These are phyloP conservation scores for Drosophila setosimentum DNA, from an alignment of 2,888 invertebrate genomes.

Conservation along the genomic window DNA sequence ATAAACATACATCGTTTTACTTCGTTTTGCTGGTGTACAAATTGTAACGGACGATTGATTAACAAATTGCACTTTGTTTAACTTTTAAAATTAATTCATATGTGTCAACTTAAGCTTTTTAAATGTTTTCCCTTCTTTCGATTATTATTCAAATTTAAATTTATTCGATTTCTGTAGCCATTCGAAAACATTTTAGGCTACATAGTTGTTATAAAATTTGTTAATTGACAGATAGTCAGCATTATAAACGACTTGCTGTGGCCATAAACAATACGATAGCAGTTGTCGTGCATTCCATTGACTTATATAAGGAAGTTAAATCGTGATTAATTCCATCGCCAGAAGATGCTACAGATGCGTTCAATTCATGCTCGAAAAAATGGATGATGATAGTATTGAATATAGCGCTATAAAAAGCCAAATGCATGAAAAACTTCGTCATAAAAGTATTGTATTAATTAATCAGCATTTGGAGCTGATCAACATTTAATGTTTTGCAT, in stretches of 20 bases:
- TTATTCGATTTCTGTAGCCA: too few relatives aligned
- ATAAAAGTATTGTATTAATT: constrained; percentile 28
- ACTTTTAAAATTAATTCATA: background rate
- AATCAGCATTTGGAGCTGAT: constrained; percentile 23
- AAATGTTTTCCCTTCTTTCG: background rate
- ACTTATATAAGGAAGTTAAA: constrained; percentile 18
- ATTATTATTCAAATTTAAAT: too few relatives aligned
- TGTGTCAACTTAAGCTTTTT: background rate
- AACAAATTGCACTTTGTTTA: background rate
- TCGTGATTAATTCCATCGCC: constrained; percentile 28
- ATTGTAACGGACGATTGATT: background rate
- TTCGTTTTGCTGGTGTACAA: background rate
- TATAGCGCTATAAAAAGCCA: background rate
- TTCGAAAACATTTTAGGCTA: too few relatives aligned
- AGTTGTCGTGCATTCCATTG: background rate
- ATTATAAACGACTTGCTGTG: background rate
- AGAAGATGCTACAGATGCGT: constrained; percentile 22
- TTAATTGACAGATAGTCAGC: too few relatives aligned
- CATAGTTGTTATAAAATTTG: too few relatives aligned
- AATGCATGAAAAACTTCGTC: background rate
- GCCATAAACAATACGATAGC: constrained; percentile 10
- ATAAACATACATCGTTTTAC: background rate
- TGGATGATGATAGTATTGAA: constrained; percentile 47
- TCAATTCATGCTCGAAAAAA: constrained; percentile 30
- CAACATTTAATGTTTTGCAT: constrained; percentile 38